Conservation (phyloP, 2,888 invertebrate genomes). For the Aspidiotus rigidus region DNA sequence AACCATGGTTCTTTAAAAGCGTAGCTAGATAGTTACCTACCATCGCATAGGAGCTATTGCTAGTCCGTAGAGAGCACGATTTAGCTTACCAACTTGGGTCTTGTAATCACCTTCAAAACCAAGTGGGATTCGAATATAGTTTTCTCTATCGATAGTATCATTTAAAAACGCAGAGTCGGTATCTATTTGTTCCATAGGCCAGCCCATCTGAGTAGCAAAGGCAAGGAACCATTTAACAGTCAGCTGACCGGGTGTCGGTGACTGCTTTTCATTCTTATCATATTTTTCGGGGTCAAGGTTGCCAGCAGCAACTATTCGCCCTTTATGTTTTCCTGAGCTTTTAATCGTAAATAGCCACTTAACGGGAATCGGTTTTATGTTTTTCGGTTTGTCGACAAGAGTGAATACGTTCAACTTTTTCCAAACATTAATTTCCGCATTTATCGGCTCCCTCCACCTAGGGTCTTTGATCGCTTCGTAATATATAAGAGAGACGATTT, state of each 20-base stretch:
- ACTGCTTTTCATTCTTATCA: background rate
- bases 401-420: background rate
- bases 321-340: background rate
- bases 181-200: background rate
- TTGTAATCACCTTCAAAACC: too few species aligned
- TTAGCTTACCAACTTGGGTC: too few species aligned
- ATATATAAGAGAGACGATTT: background rate
- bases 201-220: background rate
- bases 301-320: background rate
- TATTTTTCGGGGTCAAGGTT: background rate
- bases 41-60: background rate
- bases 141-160: background rate
- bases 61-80: too few species aligned
- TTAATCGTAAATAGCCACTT: conserved; percentile 1
- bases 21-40: background rate
- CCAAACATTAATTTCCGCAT: background rate
- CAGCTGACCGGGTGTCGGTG: background rate
- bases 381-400: background rate
- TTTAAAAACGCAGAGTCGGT: background rate
- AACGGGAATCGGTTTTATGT: background rate
- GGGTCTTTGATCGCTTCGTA: background rate
- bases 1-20: background rate
- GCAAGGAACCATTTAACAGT: background rate
- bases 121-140: too few species aligned
- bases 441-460: background rate